A percentile compares a stretch with the other conserved stretches of the same genome.
These are phyloP conservation scores for Coelinius sp. DNA, from an alignment of 2,888 invertebrate species.

Conservation along the genomic window DNA sequence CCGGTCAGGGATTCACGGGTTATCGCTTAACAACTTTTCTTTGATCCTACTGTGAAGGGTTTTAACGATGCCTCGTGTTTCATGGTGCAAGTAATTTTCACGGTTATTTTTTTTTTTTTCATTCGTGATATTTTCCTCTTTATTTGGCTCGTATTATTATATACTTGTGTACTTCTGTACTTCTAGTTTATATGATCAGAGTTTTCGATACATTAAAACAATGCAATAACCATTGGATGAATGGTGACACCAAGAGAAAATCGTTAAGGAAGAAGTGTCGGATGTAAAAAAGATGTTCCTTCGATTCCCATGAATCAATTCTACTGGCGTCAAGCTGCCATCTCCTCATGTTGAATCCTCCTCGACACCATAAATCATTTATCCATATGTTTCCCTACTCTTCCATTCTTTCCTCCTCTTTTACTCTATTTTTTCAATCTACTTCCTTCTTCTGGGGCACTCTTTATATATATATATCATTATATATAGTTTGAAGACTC, in stretches of 20 bases:
- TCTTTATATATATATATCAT: neutral
- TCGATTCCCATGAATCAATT: constrained; percentile 5
- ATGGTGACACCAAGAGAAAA: neutral
- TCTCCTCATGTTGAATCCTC: neutral
- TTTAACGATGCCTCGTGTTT: too few relatives aligned
- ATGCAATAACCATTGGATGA: too few relatives aligned
- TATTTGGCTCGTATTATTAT: too few relatives aligned
- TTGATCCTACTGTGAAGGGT: too few relatives aligned
- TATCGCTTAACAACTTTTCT: too few relatives aligned
- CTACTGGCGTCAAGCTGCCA: neutral
- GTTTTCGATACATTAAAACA: too few relatives aligned
- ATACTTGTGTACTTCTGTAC: too few relatives aligned
- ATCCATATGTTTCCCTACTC: constrained; percentile 1
- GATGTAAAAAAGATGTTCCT: neutral
- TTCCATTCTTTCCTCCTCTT: neutral
- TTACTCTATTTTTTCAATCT: constrained; percentile 30
- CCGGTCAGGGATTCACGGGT: too few relatives aligned
- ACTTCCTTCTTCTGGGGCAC: neutral
- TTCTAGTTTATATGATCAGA: too few relatives aligned
- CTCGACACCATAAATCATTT: constrained; percentile 8
- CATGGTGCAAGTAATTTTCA: too few relatives aligned
- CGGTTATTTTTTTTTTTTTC: too few relatives aligned
- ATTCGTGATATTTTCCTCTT: too few relatives aligned
- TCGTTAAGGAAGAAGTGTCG: neutral
- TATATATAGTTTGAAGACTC: neutral